Evolutionary conservation across 2,888 invertebrate species (phyloP), one percentile per base, ranked within the genome.

Genomic region (Phaonia tiefii): DNA sequence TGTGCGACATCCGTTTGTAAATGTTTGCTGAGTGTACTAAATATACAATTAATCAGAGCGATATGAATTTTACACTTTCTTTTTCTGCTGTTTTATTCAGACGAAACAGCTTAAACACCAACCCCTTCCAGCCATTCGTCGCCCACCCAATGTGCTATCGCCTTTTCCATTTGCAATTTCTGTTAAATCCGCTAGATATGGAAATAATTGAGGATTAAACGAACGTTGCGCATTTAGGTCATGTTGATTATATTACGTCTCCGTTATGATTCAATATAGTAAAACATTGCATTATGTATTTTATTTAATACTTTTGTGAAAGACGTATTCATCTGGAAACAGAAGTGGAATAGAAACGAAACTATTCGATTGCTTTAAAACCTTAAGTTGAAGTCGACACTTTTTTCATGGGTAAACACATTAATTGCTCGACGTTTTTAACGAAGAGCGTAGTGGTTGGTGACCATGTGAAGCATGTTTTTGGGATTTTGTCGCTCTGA

Each of bases 21-120:
- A 22, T 54, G 60, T 39, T n/a, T 39, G 60, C 42, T 42, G 42
- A 63, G 42, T 63, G 42, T 73, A 56, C 69, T 72, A 72, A 75
- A 73, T 75, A 65, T 80, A 69, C 72, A 73, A 80, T 75, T 80
- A 75, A 80, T 80, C 75, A 73, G 63, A 60, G 37, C 69, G 72
- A 75, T 75, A 69, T 80, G 69, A 67, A 72, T 72, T 63, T 60
- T 56, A 22, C 39, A 42, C 39, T 37, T 37, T 8, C 39, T 39
- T 37, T 37, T 60, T 17, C 37, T 58, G 46, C 60, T 63, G 58
- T 73, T 65, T 70, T 69, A 44, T 63, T 15, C 46, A 15, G 63
- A 74, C 70, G 51, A 25, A 56, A 11, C 22, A 46, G 0, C 49
- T n/a, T 25, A 60, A 25, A 44, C 69, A 31, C 51, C 25, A 4